Base-by-base conservation (phyloP, 2,888 invertebrate genomes). In the Drosophila mettleri region DNA sequence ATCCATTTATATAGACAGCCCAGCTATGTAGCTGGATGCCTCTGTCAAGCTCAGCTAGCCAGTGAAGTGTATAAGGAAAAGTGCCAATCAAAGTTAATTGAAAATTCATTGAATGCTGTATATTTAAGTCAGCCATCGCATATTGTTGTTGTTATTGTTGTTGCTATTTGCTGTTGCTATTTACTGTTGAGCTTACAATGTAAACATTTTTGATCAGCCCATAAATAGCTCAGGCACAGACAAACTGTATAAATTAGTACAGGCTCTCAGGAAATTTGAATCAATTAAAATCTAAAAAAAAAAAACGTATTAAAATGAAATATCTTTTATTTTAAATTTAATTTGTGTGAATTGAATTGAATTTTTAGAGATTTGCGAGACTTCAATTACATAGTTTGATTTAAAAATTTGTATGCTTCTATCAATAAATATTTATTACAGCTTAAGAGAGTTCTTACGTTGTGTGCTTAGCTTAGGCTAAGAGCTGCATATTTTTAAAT, bases 51-150 rank as follows among this genome's bases (percentile, higher is more conserved):
- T 18, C 57, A 49, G 53, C 34, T 45, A 51, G 66, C 61, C 77
- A 75, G 63, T 72, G 70, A 79, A 71, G 69, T 70, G 74, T 69
- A 70, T 70, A 78, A 80, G 80, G 83, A 85, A 85, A 85, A 85
- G 88, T 85, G 84, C 78, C 84, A 85, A 85, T 85, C 84, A 85
- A 85, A 86, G 77, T 86, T 85, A 88, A 85, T 85, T 85, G 84
- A 85, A 85, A 88, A 88, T 85, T 85, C 88, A 85, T 86, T 86
- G 86, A 88, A 85, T 86, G 74, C 71, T 84, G 88, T 86, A 85
- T 84, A 87, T 84, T 84, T 87, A 82, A 85, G 86, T 73, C 79
- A 71, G 79, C 60, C 71, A 69, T 43, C 18, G 48, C 33, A 43
- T 41, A 46, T 45, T 8, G 20, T 48, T 38, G 36, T 14, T 31